These are phyloP conservation scores for Phyllotreta cruciferae DNA, from an alignment of 2,888 invertebrate genomes.

Conservation along the genomic window DNA sequence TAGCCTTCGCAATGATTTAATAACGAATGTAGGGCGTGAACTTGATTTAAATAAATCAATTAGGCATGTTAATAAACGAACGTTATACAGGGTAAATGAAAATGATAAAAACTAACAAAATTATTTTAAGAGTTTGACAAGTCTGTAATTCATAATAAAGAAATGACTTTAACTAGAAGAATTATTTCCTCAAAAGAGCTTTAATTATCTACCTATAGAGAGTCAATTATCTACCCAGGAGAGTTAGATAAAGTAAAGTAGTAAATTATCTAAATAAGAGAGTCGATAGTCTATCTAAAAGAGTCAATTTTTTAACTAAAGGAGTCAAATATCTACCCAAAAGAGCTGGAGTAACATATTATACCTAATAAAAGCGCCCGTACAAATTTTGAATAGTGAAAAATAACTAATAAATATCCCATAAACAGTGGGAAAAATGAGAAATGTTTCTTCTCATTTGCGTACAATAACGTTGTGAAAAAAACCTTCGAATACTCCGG, in stretches of 20 bases:
- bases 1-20: slow-evolving; percentile 1
- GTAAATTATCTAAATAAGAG: too few relatives aligned
- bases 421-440: slow-evolving; percentile 1
- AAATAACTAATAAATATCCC: background rate
- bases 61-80: slow-evolving; percentile 5
- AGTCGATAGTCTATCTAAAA: too few relatives aligned
- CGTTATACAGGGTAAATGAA: background rate
- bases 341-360: too few relatives aligned
- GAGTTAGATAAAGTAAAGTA: too few relatives aligned
- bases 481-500: slow-evolving; percentile 8
- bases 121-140: too few relatives aligned
- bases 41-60: slow-evolving; percentile 22
- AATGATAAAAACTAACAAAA: too few relatives aligned
- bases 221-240: too few relatives aligned
- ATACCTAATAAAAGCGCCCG: too few relatives aligned
- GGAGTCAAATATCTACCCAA: background rate
- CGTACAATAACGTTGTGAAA: slow-evolving; percentile 10
- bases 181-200: too few relatives aligned
- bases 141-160: too few relatives aligned
- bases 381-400: background rate
- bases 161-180: too few relatives aligned
- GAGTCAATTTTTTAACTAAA: background rate
- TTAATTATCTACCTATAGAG: too few relatives aligned
- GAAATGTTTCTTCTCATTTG: slow-evolving; percentile 2
- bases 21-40: slow-evolving; percentile 6